Evolutionary conservation across 2,888 invertebrate species (phyloP).

Genomic region (Parthenolecanium corni): DNA sequence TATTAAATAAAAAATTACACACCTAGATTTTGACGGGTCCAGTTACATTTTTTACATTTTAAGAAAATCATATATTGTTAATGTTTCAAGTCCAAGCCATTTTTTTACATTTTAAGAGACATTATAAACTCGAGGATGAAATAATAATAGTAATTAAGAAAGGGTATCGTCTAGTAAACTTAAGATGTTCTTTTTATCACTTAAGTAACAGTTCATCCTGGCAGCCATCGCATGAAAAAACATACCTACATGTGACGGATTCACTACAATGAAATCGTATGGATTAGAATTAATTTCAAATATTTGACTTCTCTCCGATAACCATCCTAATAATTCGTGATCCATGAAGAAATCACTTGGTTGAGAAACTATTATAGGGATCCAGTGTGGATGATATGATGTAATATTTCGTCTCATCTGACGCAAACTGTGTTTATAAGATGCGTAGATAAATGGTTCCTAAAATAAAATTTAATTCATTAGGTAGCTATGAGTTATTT

Average conservation of each 20-base stretch:
- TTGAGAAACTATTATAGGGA: slow-evolving; percentile 9
- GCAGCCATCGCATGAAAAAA: neutral
- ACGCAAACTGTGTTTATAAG: neutral
- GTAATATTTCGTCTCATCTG: slow-evolving; percentile 2
- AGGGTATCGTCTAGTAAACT: too few species aligned
- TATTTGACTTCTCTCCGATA: slow-evolving; percentile 1
- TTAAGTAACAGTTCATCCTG: too few species aligned
- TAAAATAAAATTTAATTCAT: slow-evolving; percentile 9
- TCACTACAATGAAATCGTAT: slow-evolving; percentile 8
- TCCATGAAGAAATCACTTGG: slow-evolving; percentile 8
- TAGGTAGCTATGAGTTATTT: too few species aligned
- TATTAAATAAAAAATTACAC: too few species aligned
- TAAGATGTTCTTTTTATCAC: too few species aligned
- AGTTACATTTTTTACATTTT: too few species aligned
- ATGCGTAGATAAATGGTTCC: slow-evolving; percentile 19
- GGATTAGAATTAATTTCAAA: neutral
- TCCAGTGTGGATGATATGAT: slow-evolving; percentile 1
- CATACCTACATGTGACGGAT: slow-evolving; percentile 61
- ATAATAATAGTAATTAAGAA: too few species aligned
- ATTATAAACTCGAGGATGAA: too few species aligned
- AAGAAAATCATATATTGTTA: too few species aligned
- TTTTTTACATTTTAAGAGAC: too few species aligned
- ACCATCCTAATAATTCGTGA: slow-evolving; percentile 14
- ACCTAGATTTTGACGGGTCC: too few species aligned
- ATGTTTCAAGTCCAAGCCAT: too few species aligned